Base-by-base conservation (phyloP, 2,797 vertebrate genomes). In the Pipistrellus pygmaeus region DNA sequence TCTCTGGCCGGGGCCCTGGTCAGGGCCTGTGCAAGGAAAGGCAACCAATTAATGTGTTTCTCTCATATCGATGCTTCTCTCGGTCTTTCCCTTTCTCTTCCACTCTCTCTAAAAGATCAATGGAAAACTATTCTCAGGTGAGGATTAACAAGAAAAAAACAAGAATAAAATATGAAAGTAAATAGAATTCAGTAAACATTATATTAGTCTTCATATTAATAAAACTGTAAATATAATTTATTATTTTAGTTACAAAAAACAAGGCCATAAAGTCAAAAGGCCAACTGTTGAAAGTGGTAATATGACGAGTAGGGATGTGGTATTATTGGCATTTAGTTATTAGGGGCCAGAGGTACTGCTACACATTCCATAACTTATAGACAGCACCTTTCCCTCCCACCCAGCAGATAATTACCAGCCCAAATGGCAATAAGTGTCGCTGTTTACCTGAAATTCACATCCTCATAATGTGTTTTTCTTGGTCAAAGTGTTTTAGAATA, bases 361-460 rank as follows among this genome's bases (percentile, higher is more conserved):
- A 55, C 11, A 4, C 41, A 27, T 78, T 77, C 15, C 15, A 0
- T 32, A 57, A n/a, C 6, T 35, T 5, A 1, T 9, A 73, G 20
- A 66, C 35, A 32, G 1, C n/a, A 17, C 5, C 35, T 2, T 18
- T 3, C 1, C 3, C 2, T 20, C 21, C 12, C 2, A 15, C 18
- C 6, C 18, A 53, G 38, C 20, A 51, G 21, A 69, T 10, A 55
- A 21, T 64, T 27, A 11, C 21, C 72, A 64, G 7, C 8, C 7
- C 5, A 0, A 38, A 13, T 27, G 13, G n/a, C n/a, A 73, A 3
- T 14, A 21, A 13, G 27, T 57, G 4, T 21, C 10, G 21, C 8
- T 3, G 1, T 17, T 88, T 64, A 46, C 32, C 27, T 32, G 12
- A 62, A 8, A 68, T 14, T 46, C 23, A 20, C 41, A 48, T 41